Base-by-base conservation (phyloP, 2,888 invertebrate genomes). In the Scaptomyza cyrtandrae region DNA sequence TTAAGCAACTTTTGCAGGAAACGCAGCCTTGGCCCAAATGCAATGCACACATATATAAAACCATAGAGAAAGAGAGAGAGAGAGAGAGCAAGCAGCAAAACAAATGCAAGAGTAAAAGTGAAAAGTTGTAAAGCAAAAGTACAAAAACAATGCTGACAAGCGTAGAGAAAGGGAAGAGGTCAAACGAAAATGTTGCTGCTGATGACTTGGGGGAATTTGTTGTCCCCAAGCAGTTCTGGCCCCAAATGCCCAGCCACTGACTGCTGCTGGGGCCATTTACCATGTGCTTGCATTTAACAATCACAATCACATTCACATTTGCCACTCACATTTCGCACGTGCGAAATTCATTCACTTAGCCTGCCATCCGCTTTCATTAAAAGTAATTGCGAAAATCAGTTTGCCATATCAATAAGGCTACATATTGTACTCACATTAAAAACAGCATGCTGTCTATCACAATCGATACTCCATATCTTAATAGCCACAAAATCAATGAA, bases 371-470 rank as follows among this genome's bases (percentile, higher is more conserved):
- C 69, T 75, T 78, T 75, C 78, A 80, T 78, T 75, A 78, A 80
- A 75, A 75, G 68, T 85, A 80, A 82, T 82, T 86, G 80, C 82
- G 63, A 61, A 76, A 86, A 82, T 85, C 80, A 69, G 71, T 74
- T 85, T 61, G 76, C 68, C 60, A 75, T 71, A 78, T 79, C 80
- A 77, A 78, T 80, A 69, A 65, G 71, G 41, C 55, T 31, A 14
- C 44, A 57, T 39, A 56, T 68, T 16, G 41, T 16, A 9, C 24
- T 24, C 1, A 5, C 24, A 24, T 4, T 24, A 24, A 2, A 24
- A 24, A 24, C 24, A 24, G 24, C 24, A 24, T 24, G 24, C 5
- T 33, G 33, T 33, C 6, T 6, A 5, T 13, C 4, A 3, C 24
- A 24, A 24, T 45, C 5, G 35, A 49, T 58, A 55, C 19, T 41